Evolutionary conservation across 2,113 vertebrate genomes (phyloP).

Genomic region (Labeo rohita): DNA sequence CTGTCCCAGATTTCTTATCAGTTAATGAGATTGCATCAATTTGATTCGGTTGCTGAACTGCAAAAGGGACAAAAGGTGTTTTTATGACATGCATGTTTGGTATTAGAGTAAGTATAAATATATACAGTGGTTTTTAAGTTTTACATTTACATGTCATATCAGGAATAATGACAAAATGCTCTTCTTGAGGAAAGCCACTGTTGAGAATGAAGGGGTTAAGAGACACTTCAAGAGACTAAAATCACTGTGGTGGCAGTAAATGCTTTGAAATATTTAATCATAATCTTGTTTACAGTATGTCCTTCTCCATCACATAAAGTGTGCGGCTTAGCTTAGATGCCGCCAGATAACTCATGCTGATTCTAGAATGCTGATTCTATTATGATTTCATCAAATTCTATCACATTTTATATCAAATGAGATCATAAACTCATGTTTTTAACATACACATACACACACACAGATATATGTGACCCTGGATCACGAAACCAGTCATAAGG

Average conservation of each 20-base stretch:
- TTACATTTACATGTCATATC: neutral
- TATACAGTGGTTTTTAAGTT: neutral
- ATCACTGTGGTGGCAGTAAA: conserved; percentile 19
- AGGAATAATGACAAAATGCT: neutral
- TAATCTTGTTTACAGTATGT: conserved; percentile 9
- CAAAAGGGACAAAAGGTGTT: neutral
- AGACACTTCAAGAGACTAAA: neutral
- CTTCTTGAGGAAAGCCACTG: neutral
- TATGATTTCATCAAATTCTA: neutral
- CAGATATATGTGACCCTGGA: no score
- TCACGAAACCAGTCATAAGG: no score
- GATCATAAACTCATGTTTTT: neutral
- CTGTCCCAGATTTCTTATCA: conserved; percentile 30
- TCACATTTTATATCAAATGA: neutral
- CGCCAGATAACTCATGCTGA: neutral
- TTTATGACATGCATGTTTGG: neutral
- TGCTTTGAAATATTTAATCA: conserved; percentile 12
- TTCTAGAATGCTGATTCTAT: neutral
- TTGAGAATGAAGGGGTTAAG: neutral
- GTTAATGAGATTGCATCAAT: neutral
- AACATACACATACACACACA: no score
- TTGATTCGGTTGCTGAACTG: neutral
- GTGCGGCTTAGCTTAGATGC: neutral
- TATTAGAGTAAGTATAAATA: neutral
- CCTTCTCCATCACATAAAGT: neutral